Evolutionary conservation across 2,888 invertebrate genomes (phyloP), one percentile per base, ranked within the genome.

Genomic region (Iphiclides podalirius): DNA sequence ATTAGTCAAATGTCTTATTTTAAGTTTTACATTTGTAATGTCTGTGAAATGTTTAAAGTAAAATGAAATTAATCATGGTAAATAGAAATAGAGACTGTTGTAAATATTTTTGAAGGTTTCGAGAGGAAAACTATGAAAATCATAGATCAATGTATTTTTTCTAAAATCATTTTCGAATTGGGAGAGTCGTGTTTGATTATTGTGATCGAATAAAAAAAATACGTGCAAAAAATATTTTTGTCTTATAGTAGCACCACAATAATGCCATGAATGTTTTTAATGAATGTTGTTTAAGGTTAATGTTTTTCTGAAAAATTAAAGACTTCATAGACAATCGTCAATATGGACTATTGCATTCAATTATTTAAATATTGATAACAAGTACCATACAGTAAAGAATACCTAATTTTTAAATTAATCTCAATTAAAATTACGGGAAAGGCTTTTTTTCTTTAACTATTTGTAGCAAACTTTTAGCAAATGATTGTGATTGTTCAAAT

Each of bases 1-100:
- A 59, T 60, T 75, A 75, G 76, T 71, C 69, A 72, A 76, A 72
- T 74, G 72, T 74, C 69, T 73, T 75, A 66, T 68, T 28, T 61
- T 53, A 54, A 46, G 52, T 54, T 52, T 54, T 48, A 52, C 40
- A 15, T 52, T 53, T 51, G 48, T 52, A 57, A 57, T 52, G 39
- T 47, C 37, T 47, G 33, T 42, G 44, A 39, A 35, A 52, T 54
- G 47, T 47, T 34, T 44, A 51, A 52, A 50, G 49, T 54, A 54
- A 50, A 44, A 41, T 49, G 48, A 59, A 52, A 60, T 58, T 54
- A 62, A 51, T 53, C 47, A 53, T 49, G 50, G 57, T 55, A 50
- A 54, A 55, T 56, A 53, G 56, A 59, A 46, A 58, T 60, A 61
- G 61, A 67, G 61, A 62, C 63, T 59, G 72, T 63, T 70, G 70